Evolutionary conservation across 1,140 invertebrate species (phyloP).

Genomic region (Scaptodrosophila lebanonensis): DNA sequence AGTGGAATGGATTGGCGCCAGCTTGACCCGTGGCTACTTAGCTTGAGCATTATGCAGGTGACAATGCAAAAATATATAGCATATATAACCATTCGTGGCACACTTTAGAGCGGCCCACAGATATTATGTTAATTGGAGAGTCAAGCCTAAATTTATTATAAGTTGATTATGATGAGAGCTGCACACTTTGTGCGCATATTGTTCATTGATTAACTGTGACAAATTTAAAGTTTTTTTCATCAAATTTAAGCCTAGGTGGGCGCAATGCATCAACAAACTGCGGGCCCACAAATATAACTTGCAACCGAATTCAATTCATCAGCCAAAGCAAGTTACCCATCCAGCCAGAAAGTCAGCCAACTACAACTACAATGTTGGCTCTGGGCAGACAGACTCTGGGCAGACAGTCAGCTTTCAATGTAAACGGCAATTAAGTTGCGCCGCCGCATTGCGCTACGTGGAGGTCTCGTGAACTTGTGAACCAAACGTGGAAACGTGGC

Average conservation of each 20-base stretch:
- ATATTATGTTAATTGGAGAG: constrained; percentile 5
- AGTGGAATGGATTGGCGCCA: constrained; percentile 50
- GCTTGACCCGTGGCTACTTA: constrained; percentile 13
- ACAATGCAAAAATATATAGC: constrained; percentile 44
- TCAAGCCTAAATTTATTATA: not conserved
- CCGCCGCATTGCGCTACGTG: constrained; percentile 46
- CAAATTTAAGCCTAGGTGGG: not conserved
- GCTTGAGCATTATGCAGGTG: constrained; percentile 57
- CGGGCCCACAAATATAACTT: constrained; percentile 15
- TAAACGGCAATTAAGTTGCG: constrained; percentile 75
- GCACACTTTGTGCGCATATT: too few relatives aligned
- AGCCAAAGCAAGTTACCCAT: constrained; percentile 64
- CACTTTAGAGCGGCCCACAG: constrained; percentile 43
- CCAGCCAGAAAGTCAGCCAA: constrained; percentile 47
- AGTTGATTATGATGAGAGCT: too few relatives aligned
- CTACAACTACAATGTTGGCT: too few relatives aligned
- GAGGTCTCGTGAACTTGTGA: constrained; percentile 69
- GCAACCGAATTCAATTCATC: constrained; percentile 44
- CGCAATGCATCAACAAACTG: not conserved
- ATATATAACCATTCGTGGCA: constrained; percentile 47
- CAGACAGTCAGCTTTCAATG: constrained; percentile 46
- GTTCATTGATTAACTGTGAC: constrained; percentile 40
- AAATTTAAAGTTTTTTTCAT: constrained; percentile 24
- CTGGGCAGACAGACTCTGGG: constrained; percentile 40
- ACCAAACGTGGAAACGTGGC: constrained; percentile 17